A percentile compares a stretch with the other conserved stretches of the same genome.
These are phyloP conservation scores for Hemiprocne comata DNA, from an alignment of 2,113 vertebrate genomes.

Conservation along the genomic window DNA sequence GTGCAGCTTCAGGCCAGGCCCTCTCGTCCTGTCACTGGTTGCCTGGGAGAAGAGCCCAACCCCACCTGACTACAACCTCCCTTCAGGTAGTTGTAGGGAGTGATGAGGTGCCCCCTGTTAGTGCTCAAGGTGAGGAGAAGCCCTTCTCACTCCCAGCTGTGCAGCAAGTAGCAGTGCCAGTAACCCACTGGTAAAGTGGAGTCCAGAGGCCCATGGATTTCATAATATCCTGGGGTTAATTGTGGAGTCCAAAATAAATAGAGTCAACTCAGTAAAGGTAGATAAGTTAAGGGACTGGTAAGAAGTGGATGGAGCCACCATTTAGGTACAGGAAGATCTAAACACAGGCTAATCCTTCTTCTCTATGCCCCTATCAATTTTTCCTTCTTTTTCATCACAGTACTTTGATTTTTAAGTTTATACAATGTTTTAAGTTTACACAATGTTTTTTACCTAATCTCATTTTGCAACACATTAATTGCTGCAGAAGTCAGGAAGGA, in stretches of 20 bases:
- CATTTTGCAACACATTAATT: background rate
- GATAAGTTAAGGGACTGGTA: background rate
- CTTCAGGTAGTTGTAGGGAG: too few relatives aligned
- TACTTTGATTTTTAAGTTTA: background rate
- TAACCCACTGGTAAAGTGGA: background rate
- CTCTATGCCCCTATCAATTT: background rate
- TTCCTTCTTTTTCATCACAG: background rate
- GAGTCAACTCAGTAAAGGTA: background rate
- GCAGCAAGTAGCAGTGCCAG: background rate
- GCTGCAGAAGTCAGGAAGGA: background rate
- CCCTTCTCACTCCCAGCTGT: background rate
- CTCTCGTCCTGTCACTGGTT: too few relatives aligned
- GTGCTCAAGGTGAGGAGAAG: too few relatives aligned
- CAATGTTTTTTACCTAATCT: background rate
- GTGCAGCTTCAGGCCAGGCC: too few relatives aligned
- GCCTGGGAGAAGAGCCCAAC: too few relatives aligned
- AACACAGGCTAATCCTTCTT: background rate
- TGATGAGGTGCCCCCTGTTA: too few relatives aligned
- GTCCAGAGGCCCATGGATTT: background rate
- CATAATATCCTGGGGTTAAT: background rate
- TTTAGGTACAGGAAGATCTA: background rate
- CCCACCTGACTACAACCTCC: too few relatives aligned
- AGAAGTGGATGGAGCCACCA: background rate
- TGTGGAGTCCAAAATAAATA: background rate
- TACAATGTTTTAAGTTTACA: background rate